Evolutionary conservation across 1,140 invertebrate genomes (phyloP).

Genomic region (Penaeus indicus): DNA sequence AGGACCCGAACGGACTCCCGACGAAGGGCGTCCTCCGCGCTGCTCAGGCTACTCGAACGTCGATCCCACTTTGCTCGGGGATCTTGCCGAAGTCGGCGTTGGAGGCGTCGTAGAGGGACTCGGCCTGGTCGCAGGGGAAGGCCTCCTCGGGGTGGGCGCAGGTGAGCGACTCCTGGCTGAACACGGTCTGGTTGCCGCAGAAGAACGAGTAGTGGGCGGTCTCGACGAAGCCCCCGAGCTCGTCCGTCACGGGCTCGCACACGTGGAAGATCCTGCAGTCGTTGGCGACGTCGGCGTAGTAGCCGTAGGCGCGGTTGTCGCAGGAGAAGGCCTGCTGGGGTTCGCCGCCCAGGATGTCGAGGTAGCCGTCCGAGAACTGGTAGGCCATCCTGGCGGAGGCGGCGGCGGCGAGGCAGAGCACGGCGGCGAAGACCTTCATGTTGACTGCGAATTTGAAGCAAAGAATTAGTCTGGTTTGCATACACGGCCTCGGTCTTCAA

Average conservation of each 20-base stretch:
- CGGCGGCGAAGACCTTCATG: conserved; percentile 33
- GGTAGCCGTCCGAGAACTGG: conserved; percentile 45
- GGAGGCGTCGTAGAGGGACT: conserved; percentile 46
- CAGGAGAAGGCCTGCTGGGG: conserved; percentile 38
- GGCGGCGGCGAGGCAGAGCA: conserved; percentile 37
- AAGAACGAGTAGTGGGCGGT: conserved; percentile 50
- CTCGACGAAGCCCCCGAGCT: conserved; percentile 17
- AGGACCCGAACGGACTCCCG: too few species aligned
- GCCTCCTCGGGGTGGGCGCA: conserved; percentile 46
- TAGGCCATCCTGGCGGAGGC: conserved; percentile 49
- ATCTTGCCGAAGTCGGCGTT: conserved; percentile 53
- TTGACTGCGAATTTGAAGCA: background rate
- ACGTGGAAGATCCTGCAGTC: conserved; percentile 52
- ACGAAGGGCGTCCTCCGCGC: too few species aligned
- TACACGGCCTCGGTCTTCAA: too few species aligned
- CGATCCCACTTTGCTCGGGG: background rate
- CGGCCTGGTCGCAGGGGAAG: conserved; percentile 50
- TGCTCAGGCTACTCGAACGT: background rate
- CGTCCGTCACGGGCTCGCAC: conserved; percentile 37
- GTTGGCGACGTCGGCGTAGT: conserved; percentile 53
- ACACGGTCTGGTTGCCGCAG: conserved; percentile 54
- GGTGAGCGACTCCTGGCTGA: conserved; percentile 54
- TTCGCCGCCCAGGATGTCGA: conserved; percentile 43
- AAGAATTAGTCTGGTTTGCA: too few species aligned
- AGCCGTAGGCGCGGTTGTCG: conserved; percentile 46